Evolutionary conservation across 2,797 vertebrate genomes (phyloP).

Genomic region (Cuniculus paca): DNA sequence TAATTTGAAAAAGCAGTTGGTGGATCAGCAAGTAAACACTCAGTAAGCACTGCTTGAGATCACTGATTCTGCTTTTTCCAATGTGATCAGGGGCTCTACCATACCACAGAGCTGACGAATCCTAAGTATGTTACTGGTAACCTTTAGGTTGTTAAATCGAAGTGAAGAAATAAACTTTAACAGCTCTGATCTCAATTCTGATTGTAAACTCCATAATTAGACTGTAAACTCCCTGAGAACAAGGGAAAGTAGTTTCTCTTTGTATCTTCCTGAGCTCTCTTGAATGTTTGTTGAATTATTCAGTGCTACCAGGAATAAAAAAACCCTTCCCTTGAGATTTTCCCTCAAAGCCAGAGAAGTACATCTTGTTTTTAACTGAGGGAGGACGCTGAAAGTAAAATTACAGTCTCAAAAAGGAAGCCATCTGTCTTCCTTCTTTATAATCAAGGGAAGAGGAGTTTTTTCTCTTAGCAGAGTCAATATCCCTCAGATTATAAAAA

Average conservation of each 20-base stretch:
- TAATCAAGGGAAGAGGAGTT: conserved; percentile 82
- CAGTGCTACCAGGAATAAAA: conserved; percentile 75
- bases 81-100: not conserved
- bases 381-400: conserved; percentile 82
- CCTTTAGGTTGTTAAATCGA: not conserved
- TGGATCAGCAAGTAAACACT: not conserved
- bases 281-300: conserved; percentile 82
- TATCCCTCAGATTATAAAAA: conserved; percentile 80
- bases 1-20: not conserved
- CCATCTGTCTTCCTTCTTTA: conserved; percentile 84
- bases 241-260: conserved; percentile 68
- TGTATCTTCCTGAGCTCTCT: conserved; percentile 68
- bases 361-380: conserved; percentile 84
- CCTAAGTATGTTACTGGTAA: not conserved
- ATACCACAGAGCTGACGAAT: not conserved
- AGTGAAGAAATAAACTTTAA: conserved; percentile 61
- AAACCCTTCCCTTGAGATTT: conserved; percentile 79
- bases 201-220: conserved; percentile 69
- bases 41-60: not conserved
- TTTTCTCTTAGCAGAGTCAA: conserved; percentile 80
- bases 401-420: conserved; percentile 82
- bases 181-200: conserved; percentile 7
- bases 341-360: conserved; percentile 81
- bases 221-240: conserved; percentile 81
- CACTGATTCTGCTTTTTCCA: not conserved